Percentiles rank a stretch among this genome's conserved stretches.
Evolutionary conservation across 2,113 vertebrate species (phyloP).

Genomic region (Ophiodon elongatus): DNA sequence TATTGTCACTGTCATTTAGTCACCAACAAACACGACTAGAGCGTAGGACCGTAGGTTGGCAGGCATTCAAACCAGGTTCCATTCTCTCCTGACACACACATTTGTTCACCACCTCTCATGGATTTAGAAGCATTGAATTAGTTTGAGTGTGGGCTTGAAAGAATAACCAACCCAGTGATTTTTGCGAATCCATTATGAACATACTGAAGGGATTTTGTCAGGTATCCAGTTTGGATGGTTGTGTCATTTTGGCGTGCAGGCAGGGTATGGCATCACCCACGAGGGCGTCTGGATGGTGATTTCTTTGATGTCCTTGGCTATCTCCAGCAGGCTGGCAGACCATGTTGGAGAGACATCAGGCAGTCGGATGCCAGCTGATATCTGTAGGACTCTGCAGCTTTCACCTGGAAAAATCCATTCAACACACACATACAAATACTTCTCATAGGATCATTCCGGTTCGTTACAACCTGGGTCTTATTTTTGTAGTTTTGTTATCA

Average conservation of each 20-base stretch:
- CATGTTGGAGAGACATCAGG: constrained; percentile 35
- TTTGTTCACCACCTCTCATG: constrained; percentile 61
- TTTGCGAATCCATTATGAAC: constrained; percentile 27
- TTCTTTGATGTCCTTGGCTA: constrained; percentile 49
- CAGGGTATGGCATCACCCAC: constrained; percentile 62
- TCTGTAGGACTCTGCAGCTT: constrained; percentile 59
- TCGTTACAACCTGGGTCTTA: background rate
- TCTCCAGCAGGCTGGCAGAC: constrained; percentile 57
- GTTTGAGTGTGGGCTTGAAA: constrained; percentile 50
- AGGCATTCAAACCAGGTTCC: constrained; percentile 50
- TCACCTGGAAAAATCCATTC: constrained; percentile 60
- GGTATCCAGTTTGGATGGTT: constrained; percentile 38
- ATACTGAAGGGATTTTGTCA: constrained; percentile 35
- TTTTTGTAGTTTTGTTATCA: background rate
- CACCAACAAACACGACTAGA: constrained; percentile 46
- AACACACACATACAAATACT: background rate
- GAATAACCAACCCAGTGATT: constrained; percentile 32
- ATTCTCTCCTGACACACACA: constrained; percentile 54
- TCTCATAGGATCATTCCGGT: background rate
- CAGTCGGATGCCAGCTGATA: constrained; percentile 58
- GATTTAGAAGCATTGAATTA: constrained; percentile 52
- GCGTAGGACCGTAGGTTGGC: constrained; percentile 62
- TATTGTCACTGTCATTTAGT: constrained; percentile 60
- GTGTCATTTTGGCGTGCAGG: constrained; percentile 35
- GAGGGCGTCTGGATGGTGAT: constrained; percentile 64